These are phyloP conservation scores for Microhierax caerulescens DNA, from an alignment of 2,797 vertebrate species.

Conservation along the genomic window DNA sequence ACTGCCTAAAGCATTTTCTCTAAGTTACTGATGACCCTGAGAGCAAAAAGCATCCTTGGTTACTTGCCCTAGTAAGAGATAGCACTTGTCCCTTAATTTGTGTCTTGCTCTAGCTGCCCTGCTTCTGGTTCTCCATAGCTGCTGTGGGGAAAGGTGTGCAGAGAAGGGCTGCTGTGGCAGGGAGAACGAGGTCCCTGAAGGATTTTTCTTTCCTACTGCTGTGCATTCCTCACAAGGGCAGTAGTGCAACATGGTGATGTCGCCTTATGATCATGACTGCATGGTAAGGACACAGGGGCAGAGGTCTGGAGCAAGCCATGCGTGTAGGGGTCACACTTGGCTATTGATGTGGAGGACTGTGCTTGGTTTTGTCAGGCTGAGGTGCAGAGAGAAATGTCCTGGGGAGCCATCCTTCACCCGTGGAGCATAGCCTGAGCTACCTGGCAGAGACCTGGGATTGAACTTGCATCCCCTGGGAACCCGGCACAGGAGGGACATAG, in stretches of 20 bases:
- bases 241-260: accelerated
- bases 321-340: neutral
- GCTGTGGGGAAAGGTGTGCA: neutral
- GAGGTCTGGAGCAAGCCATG: accelerated
- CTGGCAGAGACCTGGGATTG: neutral
- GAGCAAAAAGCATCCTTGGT: neutral
- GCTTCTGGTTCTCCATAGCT: neutral
- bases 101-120: neutral
- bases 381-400: neutral
- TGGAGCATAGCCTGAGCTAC: neutral
- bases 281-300: neutral
- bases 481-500: neutral
- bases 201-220: neutral
- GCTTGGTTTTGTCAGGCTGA: neutral
- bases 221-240: neutral
- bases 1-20: neutral
- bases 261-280: neutral
- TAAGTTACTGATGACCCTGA: neutral
- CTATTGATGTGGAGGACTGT: neutral
- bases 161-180: neutral
- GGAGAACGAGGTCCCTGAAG: neutral
- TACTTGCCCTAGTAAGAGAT: neutral
- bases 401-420: neutral
- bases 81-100: neutral
- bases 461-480: accelerated